These are phyloP conservation scores for Camponotus pennsylvanicus DNA, from an alignment of 1,140 invertebrate species.

Conservation along the genomic window DNA sequence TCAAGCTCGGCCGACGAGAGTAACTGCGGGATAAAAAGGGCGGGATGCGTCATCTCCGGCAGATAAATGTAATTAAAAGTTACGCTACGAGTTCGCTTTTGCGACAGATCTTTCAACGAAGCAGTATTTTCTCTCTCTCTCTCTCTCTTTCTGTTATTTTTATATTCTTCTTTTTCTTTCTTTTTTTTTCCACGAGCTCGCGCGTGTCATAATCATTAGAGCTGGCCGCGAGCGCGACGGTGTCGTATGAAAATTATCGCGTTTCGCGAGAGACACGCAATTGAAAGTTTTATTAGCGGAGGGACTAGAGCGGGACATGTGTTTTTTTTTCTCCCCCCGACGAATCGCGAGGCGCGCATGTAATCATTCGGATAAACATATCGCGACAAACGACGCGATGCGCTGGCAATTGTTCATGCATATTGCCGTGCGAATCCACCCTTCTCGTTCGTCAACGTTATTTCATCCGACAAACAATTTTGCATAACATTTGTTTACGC, in stretches of 20 bases:
- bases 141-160: neutral
- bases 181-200: neutral
- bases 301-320: neutral
- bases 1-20: neutral
- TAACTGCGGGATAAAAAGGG: slow-evolving; percentile 43
- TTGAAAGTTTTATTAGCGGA: slow-evolving; percentile 70
- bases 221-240: slow-evolving; percentile 10
- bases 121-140: neutral
- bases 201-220: slow-evolving; percentile 52
- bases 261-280: slow-evolving; percentile 49
- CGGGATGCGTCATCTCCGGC: slow-evolving; percentile 55
- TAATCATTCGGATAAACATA: slow-evolving; percentile 39
- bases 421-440: neutral
- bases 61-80: slow-evolving; percentile 75
- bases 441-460: neutral
- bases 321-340: neutral
- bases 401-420: slow-evolving; percentile 39
- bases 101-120: slow-evolving; percentile 45
- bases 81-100: slow-evolving; percentile 60
- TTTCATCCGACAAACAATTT: slow-evolving; percentile 26
- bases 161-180: too few relatives aligned
- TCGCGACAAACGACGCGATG: neutral
- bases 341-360: neutral
- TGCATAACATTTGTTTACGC: slow-evolving; percentile 55
- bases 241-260: slow-evolving; percentile 64